Evolutionary conservation across 2,113 vertebrate species (phyloP), one percentile per base, ranked within the genome.

Genomic region (Cygnus buccinator): DNA sequence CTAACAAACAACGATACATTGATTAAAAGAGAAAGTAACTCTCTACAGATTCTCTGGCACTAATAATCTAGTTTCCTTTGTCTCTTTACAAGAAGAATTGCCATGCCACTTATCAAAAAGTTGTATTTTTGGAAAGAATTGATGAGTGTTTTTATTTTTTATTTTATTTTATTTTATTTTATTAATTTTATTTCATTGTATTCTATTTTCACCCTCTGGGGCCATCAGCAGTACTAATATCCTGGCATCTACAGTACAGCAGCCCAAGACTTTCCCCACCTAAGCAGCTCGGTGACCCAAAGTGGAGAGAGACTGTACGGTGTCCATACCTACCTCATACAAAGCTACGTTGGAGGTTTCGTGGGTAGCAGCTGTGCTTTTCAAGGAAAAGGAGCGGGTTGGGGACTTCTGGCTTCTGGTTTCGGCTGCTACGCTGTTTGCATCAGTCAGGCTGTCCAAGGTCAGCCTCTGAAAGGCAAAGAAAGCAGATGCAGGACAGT

Each of bases 271-370:
- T 21, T 86, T 26, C 39, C 23, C 29, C 7, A 20, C 35, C 14
- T 22, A 43, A 71, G 48, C 37, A 80, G 13, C 21, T 66, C 48
- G n/a, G 29, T 65, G 71, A 72, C 35, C 11, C 26, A 19, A 31
- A 85, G 31, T 0, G 1, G 25, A 13, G 33, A 16, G 12, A 81
- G 37, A 25, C 20, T 78, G 10, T 26, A 20, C 1, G 0, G 86
- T 8, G 48, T 48, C 33, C 29, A 15, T 11, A 72, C 62, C 28
- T 92, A 99, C 99, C 98, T 99, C 98, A 57, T 98, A 98, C 57
- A 99, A 95, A 11, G 98, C 99, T 50, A 99, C 97, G 0, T 96
- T 99, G 90, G 98, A 98, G 17, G 97, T 98, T 87, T 99, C 99
- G 0, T 98, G 97, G 23, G 98, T 98, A 26, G 86, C 97, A 4